These are phyloP conservation scores for Caenorhabditis plicata DNA, from an alignment of 2,888 invertebrate genomes.

Conservation along the genomic window DNA sequence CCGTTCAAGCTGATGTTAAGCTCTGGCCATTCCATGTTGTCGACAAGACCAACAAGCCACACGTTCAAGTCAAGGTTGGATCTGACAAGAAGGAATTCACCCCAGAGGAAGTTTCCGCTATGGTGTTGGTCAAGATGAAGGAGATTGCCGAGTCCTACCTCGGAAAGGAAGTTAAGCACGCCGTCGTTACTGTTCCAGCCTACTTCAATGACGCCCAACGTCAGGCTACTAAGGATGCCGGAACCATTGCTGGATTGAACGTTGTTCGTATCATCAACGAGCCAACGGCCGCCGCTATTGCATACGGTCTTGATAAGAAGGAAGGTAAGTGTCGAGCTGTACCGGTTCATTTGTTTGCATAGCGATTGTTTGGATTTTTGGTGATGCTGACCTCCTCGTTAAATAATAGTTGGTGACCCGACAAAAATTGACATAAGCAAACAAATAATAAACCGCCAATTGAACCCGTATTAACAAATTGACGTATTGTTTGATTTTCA, in stretches of 20 bases:
- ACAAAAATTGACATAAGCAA: too few species aligned
- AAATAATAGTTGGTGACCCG: too few species aligned
- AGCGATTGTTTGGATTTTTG: too few species aligned
- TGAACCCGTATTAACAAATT: not conserved
- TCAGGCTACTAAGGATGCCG: conserved; percentile 82
- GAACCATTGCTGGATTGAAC: conserved; percentile 80
- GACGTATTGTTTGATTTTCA: conserved; percentile 33
- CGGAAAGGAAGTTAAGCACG: conserved; percentile 78
- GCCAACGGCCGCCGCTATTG: conserved; percentile 69
- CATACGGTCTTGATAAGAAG: conserved; percentile 66
- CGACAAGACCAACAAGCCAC: conserved; percentile 88
- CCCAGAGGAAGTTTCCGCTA: conserved; percentile 97
- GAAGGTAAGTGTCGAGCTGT: conserved; percentile 64
- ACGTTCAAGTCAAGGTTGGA: conserved; percentile 81
- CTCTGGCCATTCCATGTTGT: conserved; percentile 89
- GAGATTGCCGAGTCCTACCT: conserved; percentile 65
- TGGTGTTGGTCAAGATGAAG: conserved; percentile 74
- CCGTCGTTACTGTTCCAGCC: conserved; percentile 91
- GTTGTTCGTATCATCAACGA: conserved; percentile 81
- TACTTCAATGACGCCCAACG: conserved; percentile 99
- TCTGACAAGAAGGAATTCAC: conserved; percentile 84
- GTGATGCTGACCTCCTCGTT: too few species aligned
- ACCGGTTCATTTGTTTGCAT: too few species aligned
- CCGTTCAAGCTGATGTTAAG: conserved; percentile 92
- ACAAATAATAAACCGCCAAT: too few species aligned